Conservation (phyloP, 2,113 vertebrate species). For the Budorcas taxicolor region DNA sequence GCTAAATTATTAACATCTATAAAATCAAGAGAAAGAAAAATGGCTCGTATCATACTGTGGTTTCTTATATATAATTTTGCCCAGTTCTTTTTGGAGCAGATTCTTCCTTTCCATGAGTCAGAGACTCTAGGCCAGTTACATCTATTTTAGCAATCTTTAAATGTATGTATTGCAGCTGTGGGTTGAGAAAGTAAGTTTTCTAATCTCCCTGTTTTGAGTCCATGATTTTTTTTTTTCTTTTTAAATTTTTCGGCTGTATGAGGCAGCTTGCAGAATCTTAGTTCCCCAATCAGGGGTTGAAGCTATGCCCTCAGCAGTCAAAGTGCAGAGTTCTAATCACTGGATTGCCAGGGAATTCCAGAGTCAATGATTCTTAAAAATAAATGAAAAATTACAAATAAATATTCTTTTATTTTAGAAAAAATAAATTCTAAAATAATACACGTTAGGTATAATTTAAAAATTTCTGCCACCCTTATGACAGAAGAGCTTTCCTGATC, state of each 20-base stretch:
- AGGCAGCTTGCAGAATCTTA: neutral
- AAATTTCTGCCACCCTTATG: neutral
- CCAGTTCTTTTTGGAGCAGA: neutral
- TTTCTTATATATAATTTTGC: constrained; percentile 3
- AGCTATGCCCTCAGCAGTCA: neutral
- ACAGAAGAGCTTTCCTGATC: neutral
- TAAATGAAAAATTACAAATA: neutral
- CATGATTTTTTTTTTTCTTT: neutral
- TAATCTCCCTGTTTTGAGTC: neutral
- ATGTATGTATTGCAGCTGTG: neutral
- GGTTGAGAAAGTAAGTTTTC: neutral
- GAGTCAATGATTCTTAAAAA: neutral
- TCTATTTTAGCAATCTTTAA: neutral
- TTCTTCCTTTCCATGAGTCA: neutral
- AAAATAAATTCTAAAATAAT: neutral
- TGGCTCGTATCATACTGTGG: neutral
- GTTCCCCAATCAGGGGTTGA: neutral
- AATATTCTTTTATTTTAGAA: neutral
- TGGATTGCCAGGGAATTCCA: neutral
- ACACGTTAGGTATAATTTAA: neutral
- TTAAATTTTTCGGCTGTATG: neutral
- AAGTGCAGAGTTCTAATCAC: neutral
- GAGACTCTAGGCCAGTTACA: neutral
- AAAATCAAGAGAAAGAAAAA: neutral
- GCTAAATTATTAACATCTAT: neutral